Evolutionary conservation across 2,113 vertebrate genomes (phyloP).

Genomic region (Misgurnus mizolepis): DNA sequence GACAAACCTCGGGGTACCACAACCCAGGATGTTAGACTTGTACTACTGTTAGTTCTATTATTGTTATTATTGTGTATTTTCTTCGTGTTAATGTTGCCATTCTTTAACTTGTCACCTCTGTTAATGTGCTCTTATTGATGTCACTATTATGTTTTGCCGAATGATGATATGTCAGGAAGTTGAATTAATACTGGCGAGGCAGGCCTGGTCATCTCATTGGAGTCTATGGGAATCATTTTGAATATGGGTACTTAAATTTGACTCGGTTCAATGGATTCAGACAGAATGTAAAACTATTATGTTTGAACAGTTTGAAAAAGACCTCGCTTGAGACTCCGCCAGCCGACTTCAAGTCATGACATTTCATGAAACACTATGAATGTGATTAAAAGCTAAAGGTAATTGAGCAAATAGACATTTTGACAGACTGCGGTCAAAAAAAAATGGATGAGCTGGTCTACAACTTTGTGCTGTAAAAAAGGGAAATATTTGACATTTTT

Average conservation of each 20-base stretch:
- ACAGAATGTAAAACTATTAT: constrained; percentile 11
- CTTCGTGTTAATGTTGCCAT: constrained; percentile 61
- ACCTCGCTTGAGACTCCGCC: constrained; percentile 1
- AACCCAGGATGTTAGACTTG: constrained; percentile 65
- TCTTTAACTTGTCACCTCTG: constrained; percentile 53
- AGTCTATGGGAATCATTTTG: constrained; percentile 17
- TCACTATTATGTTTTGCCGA: constrained; percentile 47
- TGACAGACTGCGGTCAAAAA: not conserved
- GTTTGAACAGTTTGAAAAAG: not conserved
- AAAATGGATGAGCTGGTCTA: not conserved
- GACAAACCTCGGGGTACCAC: constrained; percentile 65
- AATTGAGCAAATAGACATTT: not conserved
- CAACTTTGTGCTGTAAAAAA: constrained; percentile 1
- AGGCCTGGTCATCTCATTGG: constrained; percentile 46
- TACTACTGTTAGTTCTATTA: constrained; percentile 67
- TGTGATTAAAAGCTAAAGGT: constrained; percentile 9
- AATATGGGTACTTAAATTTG: constrained; percentile 48
- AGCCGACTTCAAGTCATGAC: constrained; percentile 15
- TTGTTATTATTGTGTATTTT: constrained; percentile 56
- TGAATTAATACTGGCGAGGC: constrained; percentile 51
- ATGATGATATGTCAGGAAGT: constrained; percentile 57
- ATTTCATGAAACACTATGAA: constrained; percentile 46
- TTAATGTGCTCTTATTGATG: constrained; percentile 8
- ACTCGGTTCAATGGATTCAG: not conserved
- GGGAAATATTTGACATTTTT: not conserved